Conservation (phyloP, 1,140 invertebrate species). For the Halictus rubicundus region DNA sequence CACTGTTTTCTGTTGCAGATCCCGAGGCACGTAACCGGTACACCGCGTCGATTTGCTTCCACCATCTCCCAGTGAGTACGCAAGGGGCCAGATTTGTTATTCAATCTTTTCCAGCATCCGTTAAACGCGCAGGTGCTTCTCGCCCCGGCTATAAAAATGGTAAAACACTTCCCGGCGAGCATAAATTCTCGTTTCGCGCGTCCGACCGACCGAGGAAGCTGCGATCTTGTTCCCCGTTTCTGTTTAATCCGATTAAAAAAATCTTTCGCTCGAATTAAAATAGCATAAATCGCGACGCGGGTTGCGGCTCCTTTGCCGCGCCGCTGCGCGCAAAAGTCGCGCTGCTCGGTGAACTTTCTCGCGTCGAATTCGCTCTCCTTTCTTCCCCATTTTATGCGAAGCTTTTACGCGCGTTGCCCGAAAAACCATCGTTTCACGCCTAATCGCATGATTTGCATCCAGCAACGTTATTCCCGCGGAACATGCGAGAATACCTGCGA, state of each 20-base stretch:
- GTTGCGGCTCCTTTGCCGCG: neutral
- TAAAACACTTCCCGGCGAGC: constrained; percentile 27
- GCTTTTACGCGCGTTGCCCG: too few relatives aligned
- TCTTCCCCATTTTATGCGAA: too few relatives aligned
- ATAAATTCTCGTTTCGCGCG: constrained; percentile 39
- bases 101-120: constrained; percentile 27
- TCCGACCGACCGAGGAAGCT: neutral
- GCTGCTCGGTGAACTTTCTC: too few relatives aligned
- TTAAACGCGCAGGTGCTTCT: constrained; percentile 32
- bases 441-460: too few relatives aligned
- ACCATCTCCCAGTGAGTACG: neutral
- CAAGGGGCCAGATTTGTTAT: constrained; percentile 13
- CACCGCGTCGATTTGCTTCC: neutral
- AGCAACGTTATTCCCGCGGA: too few relatives aligned
- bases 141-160: constrained; percentile 23
- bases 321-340: neutral
- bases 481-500: too few relatives aligned
- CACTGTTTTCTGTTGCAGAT: constrained; percentile 29
- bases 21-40: neutral
- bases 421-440: too few relatives aligned
- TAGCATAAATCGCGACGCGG: neutral
- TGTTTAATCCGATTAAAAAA: constrained; percentile 33
- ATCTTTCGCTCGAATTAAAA: constrained; percentile 25
- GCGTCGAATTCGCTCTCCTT: too few relatives aligned
- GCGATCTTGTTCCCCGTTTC: constrained; percentile 2